Evolutionary conservation across 1,140 invertebrate species (phyloP), one percentile per base, ranked within the genome.

Genomic region (Dendroctonus valens): DNA sequence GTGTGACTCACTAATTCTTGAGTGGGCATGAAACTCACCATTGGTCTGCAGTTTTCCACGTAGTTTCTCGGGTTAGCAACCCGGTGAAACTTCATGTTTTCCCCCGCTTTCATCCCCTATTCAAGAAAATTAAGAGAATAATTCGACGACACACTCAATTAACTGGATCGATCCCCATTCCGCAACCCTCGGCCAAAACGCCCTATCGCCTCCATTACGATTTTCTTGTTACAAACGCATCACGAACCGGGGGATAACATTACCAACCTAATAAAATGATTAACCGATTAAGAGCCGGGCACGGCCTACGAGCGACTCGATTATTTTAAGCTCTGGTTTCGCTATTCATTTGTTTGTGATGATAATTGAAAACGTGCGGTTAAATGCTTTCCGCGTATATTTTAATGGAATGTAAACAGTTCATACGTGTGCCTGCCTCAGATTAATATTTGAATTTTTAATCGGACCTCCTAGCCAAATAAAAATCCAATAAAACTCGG

Each of bases 361-460:
- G 62, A 55, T 75, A 75, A 76, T 76, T 75, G 75, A 70, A 76
- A 73, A 74, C 74, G 74, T 76, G 74, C 72, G 72, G 73, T 67
- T 69, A 61, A 65, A 58, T 71, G 67, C 69, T 74, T 74, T 74
- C 67, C 41, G 41, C 70, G 69, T 70, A 70, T 71, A 73, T 74
- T 74, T 75, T 74, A 75, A 76, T 76, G 73, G 71, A 76, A 76
- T 69, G 73, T 73, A 74, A 76, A 76, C 73, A 75, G 59, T 70
- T 61, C 69, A 70, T 70, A 68, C 69, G 70, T 64, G 64, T 69
- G 63, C 67, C 68, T 5, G 40, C 48, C 49, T 58, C 53, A 65
- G 70, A 68, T 74, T 74, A 52, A 73, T 72, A 72, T 72, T 70
- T 67, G 65, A 74, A 68, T 73, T 74, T 74, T 74, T 69, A 74